Base-by-base conservation (phyloP, 2,113 vertebrate genomes). In the Elephas maximus region DNA sequence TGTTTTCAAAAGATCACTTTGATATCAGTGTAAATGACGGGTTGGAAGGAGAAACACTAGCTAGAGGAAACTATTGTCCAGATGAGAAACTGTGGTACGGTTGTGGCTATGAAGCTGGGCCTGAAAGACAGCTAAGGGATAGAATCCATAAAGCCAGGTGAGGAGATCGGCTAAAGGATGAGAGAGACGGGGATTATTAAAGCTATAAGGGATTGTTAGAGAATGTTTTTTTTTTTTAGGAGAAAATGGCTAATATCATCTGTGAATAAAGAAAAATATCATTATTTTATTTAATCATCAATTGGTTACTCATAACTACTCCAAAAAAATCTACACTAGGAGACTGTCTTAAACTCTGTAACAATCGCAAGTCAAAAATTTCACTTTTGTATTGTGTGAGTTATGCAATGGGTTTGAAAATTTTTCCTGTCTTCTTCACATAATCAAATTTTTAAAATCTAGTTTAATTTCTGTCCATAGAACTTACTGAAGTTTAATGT, bases 391-490 rank as follows among this genome's bases (percentile, higher is more conserved):
- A 37, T 37, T 37, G 37, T 37, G 37, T 53, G 76, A 90, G 28
- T 48, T 80, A 26, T 45, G 14, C 33, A 69, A 57, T 17, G 14
- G 24, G 9, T 57, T 45, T 89, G 53, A 14, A 92, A 79, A 85
- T 11, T 92, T 79, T 85, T 65, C n/a, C n/a, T 79, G 26, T 84
- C 45, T 84, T 41, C 44, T 60, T 74, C 84, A 28, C 2, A 67
- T 65, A 65, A 67, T 85, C n/a, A 65, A 60, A 71, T 48, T 73
- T 74, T n/a, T 63, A 94, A 91, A 96, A 88, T 78, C 51, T 76
- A 81, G 30, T 6, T 82, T 91, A 81, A 89, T 89, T 83, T 94
- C 45, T 76, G 92, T 92, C 73, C 21, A 71, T 23, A 33, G 21
- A 82, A 77, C 51, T 86, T 53, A 63, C 18, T 71, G 60, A 92